Evolutionary conservation across 2,113 vertebrate genomes (phyloP).

Genomic region (Urocolius indicus): DNA sequence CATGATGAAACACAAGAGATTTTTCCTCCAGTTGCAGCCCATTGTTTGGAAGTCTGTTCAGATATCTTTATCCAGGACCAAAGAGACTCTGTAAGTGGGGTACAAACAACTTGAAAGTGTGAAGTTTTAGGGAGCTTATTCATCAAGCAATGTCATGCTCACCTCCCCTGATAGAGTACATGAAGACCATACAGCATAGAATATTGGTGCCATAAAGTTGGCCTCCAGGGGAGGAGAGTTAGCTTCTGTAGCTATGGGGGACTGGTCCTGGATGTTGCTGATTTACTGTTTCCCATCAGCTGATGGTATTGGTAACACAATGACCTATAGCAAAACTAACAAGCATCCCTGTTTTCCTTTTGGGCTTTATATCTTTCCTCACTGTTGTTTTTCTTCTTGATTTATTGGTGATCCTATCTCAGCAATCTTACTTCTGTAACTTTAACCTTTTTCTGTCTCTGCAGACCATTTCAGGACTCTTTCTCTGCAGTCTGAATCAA

Average conservation of each 20-base stretch:
- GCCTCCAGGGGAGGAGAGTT: background rate
- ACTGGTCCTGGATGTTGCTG: background rate
- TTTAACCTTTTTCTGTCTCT: background rate
- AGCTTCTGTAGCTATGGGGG: background rate
- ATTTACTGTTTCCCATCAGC: background rate
- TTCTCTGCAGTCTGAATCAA: background rate
- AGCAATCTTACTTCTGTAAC: background rate
- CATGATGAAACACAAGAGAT: background rate
- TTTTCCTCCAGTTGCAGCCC: background rate
- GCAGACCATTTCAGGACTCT: background rate
- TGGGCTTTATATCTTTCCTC: background rate
- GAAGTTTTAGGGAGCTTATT: background rate
- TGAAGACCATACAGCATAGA: background rate
- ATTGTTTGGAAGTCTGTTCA: background rate
- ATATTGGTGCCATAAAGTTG: background rate
- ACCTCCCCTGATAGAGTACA: background rate
- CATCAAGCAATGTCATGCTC: background rate
- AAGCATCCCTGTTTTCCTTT: background rate
- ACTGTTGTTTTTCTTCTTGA: background rate
- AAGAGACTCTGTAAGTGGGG: background rate
- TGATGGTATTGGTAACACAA: background rate
- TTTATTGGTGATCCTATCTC: background rate
- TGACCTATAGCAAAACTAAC: background rate
- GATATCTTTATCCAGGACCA: background rate
- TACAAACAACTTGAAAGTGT: background rate